Conservation (phyloP, 2,113 vertebrate species). For the Phycodurus eques region DNA sequence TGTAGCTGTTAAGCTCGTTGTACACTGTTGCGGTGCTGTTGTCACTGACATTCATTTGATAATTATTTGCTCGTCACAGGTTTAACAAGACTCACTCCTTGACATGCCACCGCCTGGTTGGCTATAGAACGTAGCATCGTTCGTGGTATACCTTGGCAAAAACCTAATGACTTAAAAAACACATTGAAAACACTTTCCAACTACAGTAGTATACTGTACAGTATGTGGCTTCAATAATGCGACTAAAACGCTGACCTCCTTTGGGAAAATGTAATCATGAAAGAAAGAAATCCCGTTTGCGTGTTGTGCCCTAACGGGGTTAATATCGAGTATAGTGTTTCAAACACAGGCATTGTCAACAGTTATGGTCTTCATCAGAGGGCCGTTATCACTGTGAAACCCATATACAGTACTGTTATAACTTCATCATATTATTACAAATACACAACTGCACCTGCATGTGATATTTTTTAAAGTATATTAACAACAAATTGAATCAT, state of each 20-base stretch:
- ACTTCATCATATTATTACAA: neutral
- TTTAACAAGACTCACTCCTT: neutral
- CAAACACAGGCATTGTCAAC: neutral
- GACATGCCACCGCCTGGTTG: neutral
- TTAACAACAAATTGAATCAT: neutral
- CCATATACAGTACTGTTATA: neutral
- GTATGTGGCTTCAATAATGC: neutral
- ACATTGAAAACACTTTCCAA: too few species aligned
- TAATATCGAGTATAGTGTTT: neutral
- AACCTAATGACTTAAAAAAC: neutral
- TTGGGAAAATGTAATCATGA: neutral
- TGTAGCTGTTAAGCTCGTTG: constrained; percentile 23
- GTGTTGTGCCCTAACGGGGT: neutral
- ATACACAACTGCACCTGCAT: neutral
- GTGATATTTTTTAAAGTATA: neutral
- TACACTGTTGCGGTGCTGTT: constrained; percentile 5
- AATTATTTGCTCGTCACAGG: neutral
- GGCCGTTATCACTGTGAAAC: neutral
- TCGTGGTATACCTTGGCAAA: neutral
- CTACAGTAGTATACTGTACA: neutral
- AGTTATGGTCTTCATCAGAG: neutral
- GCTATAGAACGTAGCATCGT: neutral
- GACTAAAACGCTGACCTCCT: neutral
- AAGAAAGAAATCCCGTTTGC: neutral
- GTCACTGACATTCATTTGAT: neutral